Base-by-base conservation (phyloP, 2,888 invertebrate genomes). In the Tryphoninae sp. region DNA sequence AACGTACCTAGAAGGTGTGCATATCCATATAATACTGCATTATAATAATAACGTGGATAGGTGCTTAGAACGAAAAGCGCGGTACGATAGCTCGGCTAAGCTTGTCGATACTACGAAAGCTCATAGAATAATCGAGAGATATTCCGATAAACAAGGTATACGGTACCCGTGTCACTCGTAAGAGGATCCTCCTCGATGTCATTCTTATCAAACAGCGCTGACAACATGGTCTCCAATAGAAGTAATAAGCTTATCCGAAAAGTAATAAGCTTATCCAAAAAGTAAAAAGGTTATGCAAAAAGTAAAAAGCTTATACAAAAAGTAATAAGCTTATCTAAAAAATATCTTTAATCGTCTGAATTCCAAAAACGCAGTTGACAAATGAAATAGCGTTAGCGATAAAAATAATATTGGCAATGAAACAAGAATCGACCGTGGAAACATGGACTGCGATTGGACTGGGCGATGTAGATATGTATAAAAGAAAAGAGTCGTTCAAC, bases 91-190 rank as follows among this genome's bases (percentile, higher is more conserved):
- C 45, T 16, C 26, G 22, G 26, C 42, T 13, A 55, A 71, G 55
- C 62, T 61, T 69, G 55, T 77, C 62, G 77, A 71, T 69, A 77
- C 69, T 77, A 16, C 19, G 45, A 8, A 22, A 68, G 75, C 40
- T 51, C 33, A 59, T 51, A 51, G 75, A 76, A 61, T 68, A 68
- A 40, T 68, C 33, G 26, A 23, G 67, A 55, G 49, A 76, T 68
- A 61, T 33, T 59, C 11, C 49, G 49, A 76, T 67, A 68, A 58
- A 49, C 45, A 19, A 11, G 59, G 55, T 76, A 68, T 26, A 49
- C 45, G n/a, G 6, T 59, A 68, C 9, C 8, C 22, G 8, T 22
- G 8, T 68, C n/a, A 45, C 23, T 16, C 58, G 11, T 42, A 33
- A 11, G 0, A 19, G 40, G 13, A 6, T 33, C 22, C 13, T 69